A percentile compares a stretch with the other conserved stretches of the same genome.
These are phyloP conservation scores for Linhomoeus sp. DNA, from an alignment of 2,888 invertebrate genomes.

Conservation along the genomic window DNA sequence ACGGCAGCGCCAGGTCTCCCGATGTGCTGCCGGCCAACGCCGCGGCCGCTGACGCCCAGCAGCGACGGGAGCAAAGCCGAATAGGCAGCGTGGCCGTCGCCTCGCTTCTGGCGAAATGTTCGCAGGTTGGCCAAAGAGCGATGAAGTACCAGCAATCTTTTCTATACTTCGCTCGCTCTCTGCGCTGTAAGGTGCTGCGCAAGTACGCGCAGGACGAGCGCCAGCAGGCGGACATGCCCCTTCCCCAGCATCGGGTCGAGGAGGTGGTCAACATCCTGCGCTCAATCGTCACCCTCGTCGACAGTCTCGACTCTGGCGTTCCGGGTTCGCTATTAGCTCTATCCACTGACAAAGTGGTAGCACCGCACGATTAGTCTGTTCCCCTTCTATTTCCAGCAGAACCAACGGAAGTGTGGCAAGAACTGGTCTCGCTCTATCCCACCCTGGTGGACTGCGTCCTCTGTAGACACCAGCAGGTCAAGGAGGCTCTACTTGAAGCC, in stretches of 20 bases:
- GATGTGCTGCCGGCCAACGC: not conserved
- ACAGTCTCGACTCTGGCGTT: not conserved
- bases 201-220: conserved; percentile 1
- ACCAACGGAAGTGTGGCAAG: too few species aligned
- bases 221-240: not conserved
- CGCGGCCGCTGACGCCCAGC: not conserved
- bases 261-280: not conserved
- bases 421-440: not conserved
- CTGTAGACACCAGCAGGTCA: not conserved
- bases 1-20: not conserved
- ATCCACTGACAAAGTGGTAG: too few species aligned
- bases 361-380: too few species aligned
- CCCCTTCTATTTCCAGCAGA: too few species aligned
- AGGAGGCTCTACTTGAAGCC: not conserved
- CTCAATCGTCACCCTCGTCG: not conserved
- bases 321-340: too few species aligned
- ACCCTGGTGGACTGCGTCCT: not conserved
- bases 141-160: not conserved
- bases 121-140: not conserved
- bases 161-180: too few species aligned
- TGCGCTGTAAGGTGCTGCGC: not conserved
- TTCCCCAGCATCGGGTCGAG: not conserved
- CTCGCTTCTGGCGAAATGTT: not conserved
- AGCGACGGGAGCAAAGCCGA: not conserved
- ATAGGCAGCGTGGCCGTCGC: not conserved